Percentiles rank a stretch among this genome's conserved stretches.
Conservation (phyloP, 2,888 invertebrate species). For the Drosophila gaucha region DNA sequence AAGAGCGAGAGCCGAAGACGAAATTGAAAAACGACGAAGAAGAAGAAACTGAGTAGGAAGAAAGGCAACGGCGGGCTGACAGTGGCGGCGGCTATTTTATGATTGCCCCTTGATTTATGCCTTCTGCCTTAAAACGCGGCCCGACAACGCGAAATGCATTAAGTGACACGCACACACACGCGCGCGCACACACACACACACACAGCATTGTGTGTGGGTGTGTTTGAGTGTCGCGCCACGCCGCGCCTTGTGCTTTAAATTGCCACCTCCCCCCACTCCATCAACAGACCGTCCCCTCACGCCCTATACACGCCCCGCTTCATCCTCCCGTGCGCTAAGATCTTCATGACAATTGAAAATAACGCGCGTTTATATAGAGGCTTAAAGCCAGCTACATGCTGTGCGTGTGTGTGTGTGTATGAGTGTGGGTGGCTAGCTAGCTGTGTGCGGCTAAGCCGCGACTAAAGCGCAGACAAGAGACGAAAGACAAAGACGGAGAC, state of each 20-base stretch:
- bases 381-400: conserved; percentile 29
- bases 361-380: conserved; percentile 47
- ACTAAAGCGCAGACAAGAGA: conserved; percentile 19
- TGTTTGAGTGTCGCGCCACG: conserved; percentile 58
- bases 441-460: conserved; percentile 34
- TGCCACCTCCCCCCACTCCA: conserved; percentile 17
- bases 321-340: conserved; percentile 23
- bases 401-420: conserved; percentile 26
- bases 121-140: conserved; percentile 42
- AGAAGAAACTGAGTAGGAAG: conserved; percentile 12
- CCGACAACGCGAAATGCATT: conserved; percentile 59
- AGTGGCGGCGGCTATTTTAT: conserved; percentile 50
- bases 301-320: neutral
- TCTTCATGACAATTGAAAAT: conserved; percentile 66
- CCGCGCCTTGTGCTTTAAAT: conserved; percentile 63
- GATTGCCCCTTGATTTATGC: conserved; percentile 67
- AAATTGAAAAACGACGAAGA: conserved; percentile 13
- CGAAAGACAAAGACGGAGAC: conserved; percentile 23
- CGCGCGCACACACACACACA: conserved; percentile 9
- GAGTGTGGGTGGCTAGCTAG: conserved; percentile 5
- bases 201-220: conserved; percentile 32
- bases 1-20: conserved; percentile 8
- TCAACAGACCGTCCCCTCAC: neutral
- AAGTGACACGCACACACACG: conserved; percentile 47
- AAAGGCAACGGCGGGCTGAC: conserved; percentile 24